Evolutionary conservation across 2,888 invertebrate species (phyloP), one percentile per base, ranked within the genome.

Genomic region (Branchellion lobata): DNA sequence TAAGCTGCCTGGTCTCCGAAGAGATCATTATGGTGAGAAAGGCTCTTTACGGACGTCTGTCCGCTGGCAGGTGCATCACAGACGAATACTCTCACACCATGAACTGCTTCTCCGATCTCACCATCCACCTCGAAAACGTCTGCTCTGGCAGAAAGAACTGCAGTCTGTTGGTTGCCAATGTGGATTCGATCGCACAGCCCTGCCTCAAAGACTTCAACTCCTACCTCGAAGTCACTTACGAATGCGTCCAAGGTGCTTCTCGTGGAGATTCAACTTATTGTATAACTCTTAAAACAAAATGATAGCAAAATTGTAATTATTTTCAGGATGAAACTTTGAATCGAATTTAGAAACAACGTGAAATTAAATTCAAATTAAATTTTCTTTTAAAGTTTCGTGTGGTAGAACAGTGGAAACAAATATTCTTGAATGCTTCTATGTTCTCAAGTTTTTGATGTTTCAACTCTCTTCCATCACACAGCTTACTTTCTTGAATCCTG

Each of bases 181-280:
- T 83, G 61, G 82, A 83, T 57, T 75, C 77, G n/a, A 75, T 82
- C 5, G 82, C 82, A 33, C 83, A 83, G 75, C 83, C 83, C 5
- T 83, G 83, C 69, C 72, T 77, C 77, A 83, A 82, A 74, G 82
- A 83, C 77, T 81, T 83, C 80, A 82, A 82, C 47, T 78, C 82
- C 29, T 83, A 82, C 79, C 79, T 83, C 14, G 82, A 83, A 71
- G 82, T 80, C 73, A 81, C 78, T 31, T 81, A 82, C 79, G 61
- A 79, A n/a, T 83, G 83, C 72, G 81, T 81, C 27, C 78, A 36
- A 74, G 82, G 83, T 82, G 61, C 3, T 57, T 18, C n/a, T n/a
- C n/a, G n/a, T n/a, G n/a, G n/a, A n/a, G n/a, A n/a, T n/a, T n/a
- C n/a, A n/a, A n/a, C n/a, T n/a, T n/a, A n/a, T n/a, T n/a, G n/a